Percentiles rank a stretch among this genome's conserved stretches.
phyloP scores from a whole-genome alignment of 2,888 invertebrate species.

The Melolontha melolontha region DNA sequence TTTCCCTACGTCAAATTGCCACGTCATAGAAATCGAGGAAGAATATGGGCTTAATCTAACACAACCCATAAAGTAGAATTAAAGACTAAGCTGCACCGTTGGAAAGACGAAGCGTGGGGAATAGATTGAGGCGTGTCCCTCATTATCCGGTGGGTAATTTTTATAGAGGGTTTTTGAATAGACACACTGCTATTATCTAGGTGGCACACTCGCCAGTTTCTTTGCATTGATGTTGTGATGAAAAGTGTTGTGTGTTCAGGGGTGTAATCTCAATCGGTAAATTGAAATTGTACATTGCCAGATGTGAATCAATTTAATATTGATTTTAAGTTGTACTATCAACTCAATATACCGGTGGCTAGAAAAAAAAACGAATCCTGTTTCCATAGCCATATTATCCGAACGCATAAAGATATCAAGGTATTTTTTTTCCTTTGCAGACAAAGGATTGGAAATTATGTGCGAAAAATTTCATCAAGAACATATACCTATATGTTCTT shows the following conservation, averaged over 20 bases:
- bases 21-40: conserved; percentile 47
- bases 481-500: no score
- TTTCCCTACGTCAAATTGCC: not conserved
- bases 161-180: conserved; percentile 22
- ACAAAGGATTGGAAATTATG: no score
- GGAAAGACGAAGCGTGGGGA: conserved; percentile 22
- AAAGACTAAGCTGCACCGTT: conserved; percentile 45
- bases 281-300: conserved; percentile 32
- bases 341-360: no score
- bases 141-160: conserved; percentile 38
- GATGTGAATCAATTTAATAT: conserved; percentile 21
- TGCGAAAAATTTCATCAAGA: no score
- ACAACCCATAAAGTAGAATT: conserved; percentile 51
- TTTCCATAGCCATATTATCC: no score
- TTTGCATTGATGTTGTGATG: not conserved
- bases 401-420: no score
- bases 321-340: no score
- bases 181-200: conserved; percentile 27
- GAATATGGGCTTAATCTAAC: conserved; percentile 51
- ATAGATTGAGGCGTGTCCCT: conserved; percentile 9
- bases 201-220: conserved; percentile 30
- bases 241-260: conserved; percentile 20
- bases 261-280: conserved; percentile 27
- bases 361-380: no score
- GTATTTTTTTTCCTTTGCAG: no score